Evolutionary conservation across 2,113 vertebrate species (phyloP), one percentile per base, ranked within the genome.

Genomic region (Turnix velox): DNA sequence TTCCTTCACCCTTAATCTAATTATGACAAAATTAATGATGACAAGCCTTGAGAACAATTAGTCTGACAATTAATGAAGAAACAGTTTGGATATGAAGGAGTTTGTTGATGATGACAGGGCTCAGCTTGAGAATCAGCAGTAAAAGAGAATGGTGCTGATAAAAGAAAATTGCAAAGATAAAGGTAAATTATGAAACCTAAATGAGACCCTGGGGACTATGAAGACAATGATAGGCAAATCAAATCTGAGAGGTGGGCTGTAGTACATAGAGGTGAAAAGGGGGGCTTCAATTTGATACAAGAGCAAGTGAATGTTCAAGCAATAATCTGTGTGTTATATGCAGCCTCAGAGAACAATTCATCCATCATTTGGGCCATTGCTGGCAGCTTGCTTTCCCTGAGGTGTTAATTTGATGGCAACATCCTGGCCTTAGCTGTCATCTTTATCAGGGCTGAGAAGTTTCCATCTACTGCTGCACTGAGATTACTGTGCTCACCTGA

Each of bases 311-410:
- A 77, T 54, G 27, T 81, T 81, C 31, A 24, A 75, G 46, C 57
- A 68, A 67, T 86, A 2, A 86, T 80, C 58, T 58, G 5, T 76
- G 19, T 49, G 40, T 80, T 88, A 13, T n/a, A n/a, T 57, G 46
- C 37, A 88, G 46, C 73, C 83, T 88, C 39, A 42, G 83, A 93
- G 86, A 93, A 62, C 83, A 68, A 69, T 84, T 74, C 76, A 84
- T 90, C 86, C 76, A 71, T 94, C 93, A 81, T 77, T 84, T 83
- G 88, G 46, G 37, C 55, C 30, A 16, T 30, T 77, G 54, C 80
- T 96, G 88, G 79, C 92, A 94, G 55, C 63, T 92, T 80, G 27
- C 65, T 88, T 94, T 90, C 93, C 68, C 68, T 24, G 27, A 86
- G 35, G 86, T 83, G 20, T 90, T 93, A 90, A 95, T 94, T 92